These are phyloP conservation scores for Chionis minor DNA, from an alignment of 2,113 vertebrate species.

Conservation along the genomic window DNA sequence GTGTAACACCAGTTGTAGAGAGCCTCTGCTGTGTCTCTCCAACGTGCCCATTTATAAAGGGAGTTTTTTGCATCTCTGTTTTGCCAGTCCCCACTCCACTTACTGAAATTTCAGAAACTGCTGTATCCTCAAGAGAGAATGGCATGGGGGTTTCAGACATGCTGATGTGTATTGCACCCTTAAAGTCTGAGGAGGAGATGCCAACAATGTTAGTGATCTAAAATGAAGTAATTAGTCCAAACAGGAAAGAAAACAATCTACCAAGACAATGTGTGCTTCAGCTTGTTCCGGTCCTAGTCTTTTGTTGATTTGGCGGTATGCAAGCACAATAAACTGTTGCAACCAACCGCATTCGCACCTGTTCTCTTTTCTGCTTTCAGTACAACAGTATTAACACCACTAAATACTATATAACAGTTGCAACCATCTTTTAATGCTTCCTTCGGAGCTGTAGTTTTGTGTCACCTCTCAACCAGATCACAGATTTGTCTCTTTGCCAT, in stretches of 20 bases:
- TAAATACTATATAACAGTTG: neutral
- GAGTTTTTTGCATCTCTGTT: neutral
- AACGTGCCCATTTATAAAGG: neutral
- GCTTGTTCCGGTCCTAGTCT: neutral
- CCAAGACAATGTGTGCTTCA: neutral
- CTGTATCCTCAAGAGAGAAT: neutral
- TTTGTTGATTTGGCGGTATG: neutral
- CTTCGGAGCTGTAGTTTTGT: neutral
- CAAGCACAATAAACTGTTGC: neutral
- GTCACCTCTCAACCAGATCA: neutral
- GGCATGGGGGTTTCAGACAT: neutral
- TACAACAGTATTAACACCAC: neutral
- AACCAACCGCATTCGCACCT: neutral
- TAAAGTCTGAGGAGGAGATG: neutral
- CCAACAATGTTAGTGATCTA: neutral
- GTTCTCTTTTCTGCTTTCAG: neutral
- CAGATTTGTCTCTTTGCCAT: neutral
- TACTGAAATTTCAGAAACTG: neutral
- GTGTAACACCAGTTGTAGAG: neutral
- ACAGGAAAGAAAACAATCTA: conserved; percentile 14
- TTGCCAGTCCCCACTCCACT: neutral
- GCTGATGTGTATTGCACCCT: neutral
- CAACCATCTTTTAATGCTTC: neutral
- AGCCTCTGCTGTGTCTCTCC: neutral
- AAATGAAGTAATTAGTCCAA: neutral